Base-by-base conservation (phyloP, 1,140 invertebrate genomes). In the Drosophila ohnishii region DNA sequence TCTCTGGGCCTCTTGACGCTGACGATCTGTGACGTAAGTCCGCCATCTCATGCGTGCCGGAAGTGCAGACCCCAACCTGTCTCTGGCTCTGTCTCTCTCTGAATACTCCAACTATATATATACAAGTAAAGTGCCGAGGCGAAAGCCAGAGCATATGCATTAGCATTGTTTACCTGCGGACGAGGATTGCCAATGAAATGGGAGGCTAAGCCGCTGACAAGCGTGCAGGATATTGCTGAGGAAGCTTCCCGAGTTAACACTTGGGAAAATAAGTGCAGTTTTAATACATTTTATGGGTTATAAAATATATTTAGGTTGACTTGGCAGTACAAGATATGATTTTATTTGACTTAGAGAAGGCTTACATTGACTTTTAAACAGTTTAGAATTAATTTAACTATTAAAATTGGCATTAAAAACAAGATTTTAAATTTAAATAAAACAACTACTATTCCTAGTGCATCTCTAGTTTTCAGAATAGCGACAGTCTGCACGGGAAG, bases 121-220 rank as follows among this genome's bases (percentile, higher is more conserved):
- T 19, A n/a, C 25, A 11, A 14, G 19, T 44, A 69, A 72, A 64
- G 59, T 50, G 34, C 74, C 64, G 44, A 70, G 70, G 51, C 64
- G 60, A 73, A 78, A 51, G 19, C 30, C 39, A 44, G 30, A 55
- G 65, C 65, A 66, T 70, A 84, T 88, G 83, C 83, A 87, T 87
- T 87, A 77, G 84, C 61, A 80, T 84, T 88, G 83, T 88, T 88
- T 88, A 88, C 75, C 82, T 77, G 67, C 39, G 42, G 51, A 44
- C 51, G 47, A 45, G 45, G 42, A 37, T 55, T 42, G 53, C 34
- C 59, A 42, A 48, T 44, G 64, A 51, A 44, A 77, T 53, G 45
- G 65, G 37, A 28, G 39, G 65, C 51, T 34, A 22, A 34, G 71
- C 61, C 56, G 44, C 83, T 77, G 78, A 86, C 78, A 86, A 82